Evolutionary conservation across 2,888 invertebrate genomes (phyloP), one percentile per base, ranked within the genome.

Genomic region (Temnothorax rugatulus): DNA sequence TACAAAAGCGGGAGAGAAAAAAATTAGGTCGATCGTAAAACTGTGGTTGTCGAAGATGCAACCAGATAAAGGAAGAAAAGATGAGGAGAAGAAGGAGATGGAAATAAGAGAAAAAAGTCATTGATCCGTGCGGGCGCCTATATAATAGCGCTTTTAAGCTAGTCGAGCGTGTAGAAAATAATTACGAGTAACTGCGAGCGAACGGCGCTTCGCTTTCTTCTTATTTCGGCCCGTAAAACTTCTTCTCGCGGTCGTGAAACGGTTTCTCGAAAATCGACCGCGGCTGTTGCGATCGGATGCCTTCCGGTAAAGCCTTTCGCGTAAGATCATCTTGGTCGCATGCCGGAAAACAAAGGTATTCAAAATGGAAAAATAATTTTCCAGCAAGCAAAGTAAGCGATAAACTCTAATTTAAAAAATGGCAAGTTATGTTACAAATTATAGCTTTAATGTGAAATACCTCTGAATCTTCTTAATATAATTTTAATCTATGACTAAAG

Each of bases 161-260:
- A 74, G 74, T 82, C 81, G 61, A 82, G 74, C 84, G 74, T 81
- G 59, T 74, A 84, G 74, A 74, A 82, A 84, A 82, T 82, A 84
- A 84, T 84, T 82, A 84, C 68, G 59, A 74, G 61, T 81, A 79
- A 79, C 79, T 71, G 52, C 59, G 9, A 61, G 76, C 34, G 73
- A 82, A 64, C 83, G 69, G 57, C 66, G 52, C 69, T 76, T 83
- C 54, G 63, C 74, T 69, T 84, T 71, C 74, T 84, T 84, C 50
- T 84, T 81, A 64, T 29, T 59, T 25, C 25, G 47, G 52, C 57
- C 41, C 82, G 66, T 75, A 66, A 82, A 83, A 57, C 52, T 84
- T 84, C 59, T 68, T 71, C 79, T 21, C 84, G 44, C 47, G 38
- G 34, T 64, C 73, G 73, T 34, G 73, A 68, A 84, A 84, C 81